These are phyloP conservation scores for Lymantria dispar DNA, from an alignment of 2,888 invertebrate genomes.

Conservation along the genomic window DNA sequence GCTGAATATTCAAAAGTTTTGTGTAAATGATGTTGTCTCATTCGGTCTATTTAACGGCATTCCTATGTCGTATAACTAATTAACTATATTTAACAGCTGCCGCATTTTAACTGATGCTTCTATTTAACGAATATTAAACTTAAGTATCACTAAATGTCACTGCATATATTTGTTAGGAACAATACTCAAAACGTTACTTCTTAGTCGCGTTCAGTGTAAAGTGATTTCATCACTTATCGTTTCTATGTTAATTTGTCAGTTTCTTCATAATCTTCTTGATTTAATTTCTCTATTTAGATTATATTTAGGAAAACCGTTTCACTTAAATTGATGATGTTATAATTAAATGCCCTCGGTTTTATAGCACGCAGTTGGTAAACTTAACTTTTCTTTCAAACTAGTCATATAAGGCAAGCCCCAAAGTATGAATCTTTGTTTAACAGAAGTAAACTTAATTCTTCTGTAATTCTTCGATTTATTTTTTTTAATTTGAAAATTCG, in stretches of 20 bases:
- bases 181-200: slow-evolving; percentile 52
- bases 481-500: too few species aligned
- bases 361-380: too few species aligned
- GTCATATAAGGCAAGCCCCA: too few species aligned
- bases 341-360: too few species aligned
- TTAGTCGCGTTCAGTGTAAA: slow-evolving; percentile 59
- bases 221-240: slow-evolving; percentile 60
- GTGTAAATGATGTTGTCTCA: slow-evolving; percentile 35
- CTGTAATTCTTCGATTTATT: too few species aligned
- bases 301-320: neutral
- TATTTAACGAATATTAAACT: slow-evolving; percentile 65
- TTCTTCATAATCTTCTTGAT: slow-evolving; percentile 36
- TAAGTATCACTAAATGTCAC: slow-evolving; percentile 74
- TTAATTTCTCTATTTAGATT: slow-evolving; percentile 23
- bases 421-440: too few species aligned
- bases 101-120: slow-evolving; percentile 65
- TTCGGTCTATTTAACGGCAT: slow-evolving; percentile 33
- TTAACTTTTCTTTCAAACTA: too few species aligned
- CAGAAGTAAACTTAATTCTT: too few species aligned
- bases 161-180: slow-evolving; percentile 65
- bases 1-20: slow-evolving; percentile 31
- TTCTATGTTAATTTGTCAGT: slow-evolving; percentile 52
- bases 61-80: slow-evolving; percentile 58
- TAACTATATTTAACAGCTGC: slow-evolving; percentile 68
- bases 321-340: too few species aligned